phyloP scores from a whole-genome alignment of 2,113 vertebrate genomes.

The Crotophaga sulcirostris region DNA sequence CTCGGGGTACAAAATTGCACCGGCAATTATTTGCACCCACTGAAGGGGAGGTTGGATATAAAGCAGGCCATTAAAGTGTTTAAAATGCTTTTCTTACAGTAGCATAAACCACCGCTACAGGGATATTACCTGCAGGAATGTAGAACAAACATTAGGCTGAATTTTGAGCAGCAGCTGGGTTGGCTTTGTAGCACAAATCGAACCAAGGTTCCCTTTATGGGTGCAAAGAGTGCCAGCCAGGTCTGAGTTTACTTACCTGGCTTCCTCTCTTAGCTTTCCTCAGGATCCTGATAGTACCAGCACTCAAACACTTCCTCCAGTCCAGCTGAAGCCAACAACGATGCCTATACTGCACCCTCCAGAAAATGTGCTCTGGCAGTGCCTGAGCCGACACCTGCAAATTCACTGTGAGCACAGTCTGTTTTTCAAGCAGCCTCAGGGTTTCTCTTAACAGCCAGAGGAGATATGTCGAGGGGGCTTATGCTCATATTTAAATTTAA shows the following conservation, averaged over 20 bases:
- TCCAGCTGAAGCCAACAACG: not conserved
- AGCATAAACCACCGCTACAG: not conserved
- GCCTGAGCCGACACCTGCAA: not conserved
- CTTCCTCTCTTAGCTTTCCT: not conserved
- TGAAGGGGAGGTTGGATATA: conserved; percentile 7
- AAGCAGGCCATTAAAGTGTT: conserved; percentile 54
- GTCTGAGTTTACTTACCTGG: conserved; percentile 19
- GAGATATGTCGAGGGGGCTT: not conserved
- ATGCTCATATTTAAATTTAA: conserved; percentile 21
- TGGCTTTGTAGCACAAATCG: not conserved
- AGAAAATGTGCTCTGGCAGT: not conserved
- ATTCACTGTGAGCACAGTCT: conserved; percentile 1
- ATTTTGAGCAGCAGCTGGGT: conserved; percentile 31
- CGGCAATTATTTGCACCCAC: conserved; percentile 58
- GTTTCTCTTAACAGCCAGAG: conserved; percentile 39
- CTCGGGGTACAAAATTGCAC: conserved; percentile 45
- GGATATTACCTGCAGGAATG: not conserved
- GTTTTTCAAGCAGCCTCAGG: conserved; percentile 22
- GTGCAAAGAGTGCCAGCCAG: not conserved
- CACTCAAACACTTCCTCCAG: not conserved
- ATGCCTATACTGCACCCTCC: not conserved
- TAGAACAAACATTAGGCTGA: conserved; percentile 26
- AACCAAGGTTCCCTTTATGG: conserved; percentile 8
- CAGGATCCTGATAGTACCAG: not conserved
- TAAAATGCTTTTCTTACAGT: conserved; percentile 34